Evolutionary conservation across 2,888 invertebrate genomes (phyloP).

Genomic region (Drosophila tanythrix): DNA sequence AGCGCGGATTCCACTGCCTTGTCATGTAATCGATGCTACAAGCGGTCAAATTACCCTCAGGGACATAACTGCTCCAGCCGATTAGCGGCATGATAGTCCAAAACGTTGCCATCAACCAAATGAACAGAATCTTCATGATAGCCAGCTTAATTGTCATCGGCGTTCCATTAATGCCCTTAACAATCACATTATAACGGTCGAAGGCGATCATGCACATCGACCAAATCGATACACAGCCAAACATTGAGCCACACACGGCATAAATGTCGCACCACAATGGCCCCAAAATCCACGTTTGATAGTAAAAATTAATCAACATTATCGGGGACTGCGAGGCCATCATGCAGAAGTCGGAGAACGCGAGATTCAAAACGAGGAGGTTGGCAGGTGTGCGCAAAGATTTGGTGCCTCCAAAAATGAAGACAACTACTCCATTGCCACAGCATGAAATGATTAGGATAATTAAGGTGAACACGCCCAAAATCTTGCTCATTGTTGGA

Average conservation of each 20-base stretch:
- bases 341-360: constrained; percentile 93
- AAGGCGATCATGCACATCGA: constrained; percentile 96
- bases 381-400: constrained; percentile 94
- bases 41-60: constrained; percentile 97
- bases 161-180: constrained; percentile 93
- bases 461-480: constrained; percentile 91
- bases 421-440: constrained; percentile 84
- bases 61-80: constrained; percentile 95
- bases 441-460: constrained; percentile 87
- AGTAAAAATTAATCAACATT: constrained; percentile 85
- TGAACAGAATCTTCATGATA: constrained; percentile 90
- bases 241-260: constrained; percentile 93
- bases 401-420: constrained; percentile 84
- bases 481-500: constrained; percentile 93
- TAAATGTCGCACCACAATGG: constrained; percentile 95
- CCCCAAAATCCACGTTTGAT: constrained; percentile 84
- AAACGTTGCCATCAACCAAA: constrained; percentile 91
- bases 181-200: constrained; percentile 97
- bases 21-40: constrained; percentile 95
- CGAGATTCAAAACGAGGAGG: constrained; percentile 94
- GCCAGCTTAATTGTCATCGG: constrained; percentile 93
- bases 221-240: constrained; percentile 96
- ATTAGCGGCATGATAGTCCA: constrained; percentile 95
- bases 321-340: constrained; percentile 88
- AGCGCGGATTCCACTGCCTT: constrained; percentile 90